Evolutionary conservation across 2,888 invertebrate species (phyloP).

Genomic region (Athalia cordata): DNA sequence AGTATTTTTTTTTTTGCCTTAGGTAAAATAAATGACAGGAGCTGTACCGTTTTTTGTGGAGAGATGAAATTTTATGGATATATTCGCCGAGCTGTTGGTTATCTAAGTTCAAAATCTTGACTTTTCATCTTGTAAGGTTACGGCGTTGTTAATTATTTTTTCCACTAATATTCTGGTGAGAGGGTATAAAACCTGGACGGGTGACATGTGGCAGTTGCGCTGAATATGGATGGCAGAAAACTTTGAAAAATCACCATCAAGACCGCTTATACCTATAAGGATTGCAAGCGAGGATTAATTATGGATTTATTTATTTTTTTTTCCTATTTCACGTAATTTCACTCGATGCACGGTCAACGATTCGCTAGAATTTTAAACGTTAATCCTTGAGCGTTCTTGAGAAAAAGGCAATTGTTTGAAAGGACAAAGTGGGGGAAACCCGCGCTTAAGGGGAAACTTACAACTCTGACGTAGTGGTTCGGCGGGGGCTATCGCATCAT

Average conservation of each 20-base stretch:
- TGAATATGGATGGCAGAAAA: background rate
- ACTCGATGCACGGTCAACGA: background rate
- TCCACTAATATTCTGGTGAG: background rate
- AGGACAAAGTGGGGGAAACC: slow-evolving; percentile 19
- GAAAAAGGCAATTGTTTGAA: slow-evolving; percentile 42
- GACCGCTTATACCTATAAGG: background rate
- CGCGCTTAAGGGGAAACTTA: slow-evolving; percentile 36
- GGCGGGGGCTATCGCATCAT: slow-evolving; percentile 40
- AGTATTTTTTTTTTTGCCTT: background rate
- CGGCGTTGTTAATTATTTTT: slow-evolving; percentile 25
- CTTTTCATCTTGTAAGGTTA: slow-evolving; percentile 14
- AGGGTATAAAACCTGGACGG: background rate
- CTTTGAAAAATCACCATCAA: slow-evolving; percentile 7
- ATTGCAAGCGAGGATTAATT: background rate
- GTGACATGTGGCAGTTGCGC: slow-evolving; percentile 14
- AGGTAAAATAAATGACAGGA: background rate
- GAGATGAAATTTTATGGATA: slow-evolving; percentile 20
- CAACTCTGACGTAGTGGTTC: slow-evolving; percentile 42
- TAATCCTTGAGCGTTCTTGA: slow-evolving; percentile 36
- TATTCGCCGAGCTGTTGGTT: background rate
- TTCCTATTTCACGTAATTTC: background rate
- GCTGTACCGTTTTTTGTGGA: background rate
- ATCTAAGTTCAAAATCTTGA: background rate
- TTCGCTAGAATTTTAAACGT: slow-evolving; percentile 21
- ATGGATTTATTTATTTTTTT: too few species aligned